Percentiles rank a stretch among this genome's conserved stretches.
phyloP scores from a whole-genome alignment of 2,113 vertebrate species.

The Pseudolaguvia tuberculata region DNA sequence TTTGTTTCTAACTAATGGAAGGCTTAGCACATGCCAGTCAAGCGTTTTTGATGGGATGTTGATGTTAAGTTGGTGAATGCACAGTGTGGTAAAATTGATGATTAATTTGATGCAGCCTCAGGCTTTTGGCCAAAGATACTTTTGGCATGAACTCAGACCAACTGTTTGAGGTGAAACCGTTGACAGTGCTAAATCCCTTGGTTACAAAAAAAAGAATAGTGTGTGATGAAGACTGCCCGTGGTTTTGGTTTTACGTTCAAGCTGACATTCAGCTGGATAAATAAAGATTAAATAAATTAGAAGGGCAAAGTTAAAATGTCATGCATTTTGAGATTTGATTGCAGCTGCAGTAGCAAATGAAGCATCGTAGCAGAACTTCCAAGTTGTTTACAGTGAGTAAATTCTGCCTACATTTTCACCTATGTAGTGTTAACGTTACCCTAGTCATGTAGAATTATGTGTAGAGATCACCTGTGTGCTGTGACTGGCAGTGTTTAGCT shows the following conservation, averaged over 20 bases:
- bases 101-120: slow-evolving; percentile 35
- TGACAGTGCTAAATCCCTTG: slow-evolving; percentile 24
- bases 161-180: slow-evolving; percentile 36
- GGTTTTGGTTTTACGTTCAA: slow-evolving; percentile 17
- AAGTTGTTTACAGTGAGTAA: slow-evolving; percentile 8
- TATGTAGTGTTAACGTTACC: slow-evolving; percentile 35
- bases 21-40: slow-evolving; percentile 46
- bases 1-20: slow-evolving; percentile 36
- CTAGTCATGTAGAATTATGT: slow-evolving; percentile 42
- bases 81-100: slow-evolving; percentile 36
- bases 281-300: slow-evolving; percentile 34
- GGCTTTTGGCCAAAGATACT: slow-evolving; percentile 31
- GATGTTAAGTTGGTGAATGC: slow-evolving; percentile 34
- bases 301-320: slow-evolving; percentile 30
- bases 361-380: slow-evolving; percentile 24
- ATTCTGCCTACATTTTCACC: slow-evolving; percentile 26
- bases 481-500: slow-evolving; percentile 53
- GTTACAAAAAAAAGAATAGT: slow-evolving; percentile 17
- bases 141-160: slow-evolving; percentile 33
- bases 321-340: slow-evolving; percentile 31
- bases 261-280: slow-evolving; percentile 32
- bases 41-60: slow-evolving; percentile 39
- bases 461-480: slow-evolving; percentile 45
- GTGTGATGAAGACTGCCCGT: background rate
- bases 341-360: slow-evolving; percentile 27